These are phyloP conservation scores for Coenonympha arcania DNA, from an alignment of 2,888 invertebrate species.

Conservation along the genomic window DNA sequence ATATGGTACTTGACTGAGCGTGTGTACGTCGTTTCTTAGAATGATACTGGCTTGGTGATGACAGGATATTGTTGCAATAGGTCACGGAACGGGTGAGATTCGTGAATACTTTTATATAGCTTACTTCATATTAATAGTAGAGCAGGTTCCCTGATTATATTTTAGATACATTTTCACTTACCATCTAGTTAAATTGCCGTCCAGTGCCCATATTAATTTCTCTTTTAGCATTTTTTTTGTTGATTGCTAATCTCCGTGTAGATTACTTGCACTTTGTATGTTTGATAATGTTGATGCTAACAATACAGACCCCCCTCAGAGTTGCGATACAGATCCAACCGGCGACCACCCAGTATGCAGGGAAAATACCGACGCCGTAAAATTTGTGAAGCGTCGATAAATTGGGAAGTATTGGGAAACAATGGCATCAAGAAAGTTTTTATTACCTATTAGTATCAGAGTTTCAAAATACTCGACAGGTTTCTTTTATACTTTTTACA, in stretches of 20 bases:
- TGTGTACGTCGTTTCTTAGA: neutral
- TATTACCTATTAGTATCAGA: too few relatives aligned
- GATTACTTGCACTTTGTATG: too few relatives aligned
- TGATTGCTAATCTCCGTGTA: too few relatives aligned
- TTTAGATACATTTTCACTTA: too few relatives aligned
- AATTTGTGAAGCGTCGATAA: slow-evolving; percentile 3
- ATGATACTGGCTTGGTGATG: neutral
- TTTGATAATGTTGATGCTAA: neutral
- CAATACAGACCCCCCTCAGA: neutral
- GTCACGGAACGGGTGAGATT: neutral
- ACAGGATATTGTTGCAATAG: neutral
- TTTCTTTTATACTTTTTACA: too few relatives aligned
- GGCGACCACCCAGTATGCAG: slow-evolving; percentile 2
- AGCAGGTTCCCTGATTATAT: too few relatives aligned
- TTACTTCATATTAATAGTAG: too few relatives aligned
- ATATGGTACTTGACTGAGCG: neutral
- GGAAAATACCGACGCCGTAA: neutral
- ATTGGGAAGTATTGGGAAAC: neutral
- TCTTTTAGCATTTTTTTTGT: too few relatives aligned
- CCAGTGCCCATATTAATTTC: too few relatives aligned
- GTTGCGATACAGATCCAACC: neutral
- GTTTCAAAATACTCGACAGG: too few relatives aligned
- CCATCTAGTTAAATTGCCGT: too few relatives aligned
- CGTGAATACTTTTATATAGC: neutral
- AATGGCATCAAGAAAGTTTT: neutral